phyloP scores from a whole-genome alignment of 1,140 invertebrate genomes.

The Tribolium castaneum region DNA sequence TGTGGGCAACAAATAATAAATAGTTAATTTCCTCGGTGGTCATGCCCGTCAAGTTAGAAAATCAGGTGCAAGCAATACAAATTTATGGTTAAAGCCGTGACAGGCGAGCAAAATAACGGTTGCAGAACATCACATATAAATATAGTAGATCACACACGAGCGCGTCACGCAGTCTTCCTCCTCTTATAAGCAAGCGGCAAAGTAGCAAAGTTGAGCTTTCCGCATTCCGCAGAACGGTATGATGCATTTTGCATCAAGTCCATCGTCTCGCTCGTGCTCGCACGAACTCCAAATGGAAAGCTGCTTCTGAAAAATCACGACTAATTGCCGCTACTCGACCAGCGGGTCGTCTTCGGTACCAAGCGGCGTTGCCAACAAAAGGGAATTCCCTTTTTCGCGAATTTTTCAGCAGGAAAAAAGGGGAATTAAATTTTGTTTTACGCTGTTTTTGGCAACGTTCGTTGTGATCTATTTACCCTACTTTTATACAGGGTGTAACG shows the following conservation, averaged over 20 bases:
- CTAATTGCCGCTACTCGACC: slow-evolving; percentile 35
- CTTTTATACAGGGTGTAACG: no score
- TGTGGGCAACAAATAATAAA: slow-evolving; percentile 28
- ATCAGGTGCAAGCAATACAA: slow-evolving; percentile 38
- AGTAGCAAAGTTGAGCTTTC: slow-evolving; percentile 34
- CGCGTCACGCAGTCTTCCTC: slow-evolving; percentile 41
- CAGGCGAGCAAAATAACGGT: slow-evolving; percentile 42
- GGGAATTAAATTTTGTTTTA: no score
- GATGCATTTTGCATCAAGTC: slow-evolving; percentile 22
- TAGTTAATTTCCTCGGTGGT: slow-evolving; percentile 34
- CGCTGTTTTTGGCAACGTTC: no score
- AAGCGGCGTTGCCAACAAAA: no score
- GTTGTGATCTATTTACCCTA: no score
- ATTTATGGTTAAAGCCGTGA: slow-evolving; percentile 35
- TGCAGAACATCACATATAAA: slow-evolving; percentile 38
- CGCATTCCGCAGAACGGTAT: slow-evolving; percentile 41
- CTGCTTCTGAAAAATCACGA: slow-evolving; percentile 38
- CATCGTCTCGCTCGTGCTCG: slow-evolving; percentile 33
- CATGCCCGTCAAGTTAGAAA: slow-evolving; percentile 36
- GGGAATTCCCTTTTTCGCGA: no score
- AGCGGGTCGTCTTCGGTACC: slow-evolving; percentile 20
- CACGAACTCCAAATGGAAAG: slow-evolving; percentile 38
- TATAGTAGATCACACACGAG: slow-evolving; percentile 33
- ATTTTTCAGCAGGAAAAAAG: no score
- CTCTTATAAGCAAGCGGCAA: slow-evolving; percentile 5